Evolutionary conservation across 1,140 invertebrate genomes (phyloP).

Genomic region (Cyrtorhinus lividipennis): DNA sequence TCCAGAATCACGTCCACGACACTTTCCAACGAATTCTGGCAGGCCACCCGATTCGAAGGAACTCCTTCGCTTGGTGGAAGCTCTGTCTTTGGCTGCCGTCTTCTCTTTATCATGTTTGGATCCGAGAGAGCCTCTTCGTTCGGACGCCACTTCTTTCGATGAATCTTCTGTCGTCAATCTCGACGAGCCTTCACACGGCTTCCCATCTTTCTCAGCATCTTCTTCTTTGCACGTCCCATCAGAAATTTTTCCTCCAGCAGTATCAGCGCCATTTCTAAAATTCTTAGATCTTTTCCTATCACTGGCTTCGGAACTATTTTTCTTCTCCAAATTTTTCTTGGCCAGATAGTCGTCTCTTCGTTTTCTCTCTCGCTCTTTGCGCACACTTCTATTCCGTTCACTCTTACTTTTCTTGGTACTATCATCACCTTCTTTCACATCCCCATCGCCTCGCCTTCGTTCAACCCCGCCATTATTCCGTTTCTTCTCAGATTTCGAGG

Average conservation of each 20-base stretch:
- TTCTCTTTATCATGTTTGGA: conserved; percentile 20
- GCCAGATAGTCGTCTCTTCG: conserved; percentile 30
- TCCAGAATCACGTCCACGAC: neutral
- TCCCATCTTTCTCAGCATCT: neutral
- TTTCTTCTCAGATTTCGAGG: neutral
- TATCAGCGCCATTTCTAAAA: neutral
- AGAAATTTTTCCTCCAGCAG: neutral
- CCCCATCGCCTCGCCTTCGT: neutral
- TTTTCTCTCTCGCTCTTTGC: conserved; percentile 8
- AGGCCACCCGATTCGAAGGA: neutral
- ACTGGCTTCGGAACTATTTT: conserved; percentile 13
- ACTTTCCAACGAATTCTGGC: neutral
- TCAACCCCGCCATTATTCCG: neutral
- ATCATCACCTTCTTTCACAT: neutral
- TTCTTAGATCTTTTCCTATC: conserved; percentile 18
- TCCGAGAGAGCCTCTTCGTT: conserved; percentile 11
- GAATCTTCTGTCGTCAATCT: conserved; percentile 29
- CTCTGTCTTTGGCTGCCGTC: conserved; percentile 26
- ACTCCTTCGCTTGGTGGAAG: neutral
- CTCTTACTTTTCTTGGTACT: conserved; percentile 25
- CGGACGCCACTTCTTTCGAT: conserved; percentile 28
- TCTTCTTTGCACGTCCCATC: neutral
- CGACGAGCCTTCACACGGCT: neutral
- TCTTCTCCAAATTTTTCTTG: conserved; percentile 33
- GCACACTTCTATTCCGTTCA: conserved; percentile 3